Percentiles rank a stretch among this genome's conserved stretches.
Conservation (phyloP, 2,797 vertebrate genomes). For the Euthynnus affinis region DNA sequence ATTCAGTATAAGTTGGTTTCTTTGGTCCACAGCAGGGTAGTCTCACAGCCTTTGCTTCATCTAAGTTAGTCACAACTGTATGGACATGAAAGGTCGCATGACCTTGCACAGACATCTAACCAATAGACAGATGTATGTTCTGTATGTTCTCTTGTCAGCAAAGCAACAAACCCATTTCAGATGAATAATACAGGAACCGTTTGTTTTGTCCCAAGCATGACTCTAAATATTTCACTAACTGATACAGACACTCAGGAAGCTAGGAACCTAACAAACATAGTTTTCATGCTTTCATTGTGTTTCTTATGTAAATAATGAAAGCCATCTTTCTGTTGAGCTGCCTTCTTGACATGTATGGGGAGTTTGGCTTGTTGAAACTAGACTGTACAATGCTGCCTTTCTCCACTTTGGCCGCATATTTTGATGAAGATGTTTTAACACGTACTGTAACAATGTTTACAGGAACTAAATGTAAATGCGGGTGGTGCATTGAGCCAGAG, state of each 20-base stretch:
- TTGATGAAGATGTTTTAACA: neutral
- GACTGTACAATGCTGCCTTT: neutral
- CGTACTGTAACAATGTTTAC: neutral
- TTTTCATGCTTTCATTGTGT: conserved; percentile 12
- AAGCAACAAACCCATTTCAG: conserved; percentile 10
- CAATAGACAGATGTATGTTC: conserved; percentile 10
- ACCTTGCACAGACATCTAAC: no score
- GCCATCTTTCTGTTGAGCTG: neutral
- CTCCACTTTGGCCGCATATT: neutral
- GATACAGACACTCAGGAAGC: conserved; percentile 13
- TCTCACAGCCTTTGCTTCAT: neutral
- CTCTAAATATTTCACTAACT: conserved; percentile 58
- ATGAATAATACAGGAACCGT: conserved; percentile 49
- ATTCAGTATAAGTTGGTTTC: neutral
- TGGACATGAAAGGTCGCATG: neutral
- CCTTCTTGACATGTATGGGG: conserved; percentile 16
- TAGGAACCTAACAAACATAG: neutral
- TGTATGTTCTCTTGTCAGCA: conserved; percentile 4
- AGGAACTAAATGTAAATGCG: conserved; percentile 11
- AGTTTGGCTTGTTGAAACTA: neutral
- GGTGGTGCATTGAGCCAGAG: neutral
- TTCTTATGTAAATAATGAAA: conserved; percentile 52
- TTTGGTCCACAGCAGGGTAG: neutral
- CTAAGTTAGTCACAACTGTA: neutral
- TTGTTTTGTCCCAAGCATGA: conserved; percentile 17